Evolutionary conservation across 2,113 vertebrate genomes (phyloP), one percentile per base, ranked within the genome.

Genomic region (Colaptes auratus): DNA sequence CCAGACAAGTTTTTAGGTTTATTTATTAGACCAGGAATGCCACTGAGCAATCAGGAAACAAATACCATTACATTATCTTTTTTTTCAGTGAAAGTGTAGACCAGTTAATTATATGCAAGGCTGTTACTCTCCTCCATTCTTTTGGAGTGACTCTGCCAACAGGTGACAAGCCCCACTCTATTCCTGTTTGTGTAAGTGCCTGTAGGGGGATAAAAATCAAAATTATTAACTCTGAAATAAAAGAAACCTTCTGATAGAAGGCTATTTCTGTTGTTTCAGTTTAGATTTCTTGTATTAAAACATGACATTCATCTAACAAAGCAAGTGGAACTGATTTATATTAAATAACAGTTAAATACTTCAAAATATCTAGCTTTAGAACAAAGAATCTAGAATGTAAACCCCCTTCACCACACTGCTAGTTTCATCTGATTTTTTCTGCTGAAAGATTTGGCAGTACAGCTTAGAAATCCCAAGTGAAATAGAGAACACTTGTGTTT

Each of bases 91-190:
- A 95, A 82, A 67, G 85, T 85, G 88, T 56, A 60, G 60, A 92
- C 24, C 67, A 97, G 90, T 88, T 93, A 85, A 48, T 80, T 73
- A 12, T 23, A 72, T 76, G 44, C 46, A 24, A 55, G 27, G 52
- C 71, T 53, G 13, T 53, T 77, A 88, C 88, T 97, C 70, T n/a
- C 85, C 90, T 98, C 98, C 99, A 99, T 63, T 96, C 91, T 64
- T 98, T 98, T 31, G 99, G 99, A 79, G 97, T 98, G 56, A 99
- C 7, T 97, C 94, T 99, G 83, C 99, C 98, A 25, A 99, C 83
- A 15, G 99, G 99, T 25, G 99, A 99, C 71, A 98, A 10, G 93
- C 99, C 99, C 99, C 99, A 99, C 60, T 93, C 90, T 9, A 99
- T 96, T 27, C 98, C 98, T 39, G 98, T 97, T 44, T 97, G 95